Conservation (phyloP, 2,113 vertebrate genomes). For the Tyto alba region DNA sequence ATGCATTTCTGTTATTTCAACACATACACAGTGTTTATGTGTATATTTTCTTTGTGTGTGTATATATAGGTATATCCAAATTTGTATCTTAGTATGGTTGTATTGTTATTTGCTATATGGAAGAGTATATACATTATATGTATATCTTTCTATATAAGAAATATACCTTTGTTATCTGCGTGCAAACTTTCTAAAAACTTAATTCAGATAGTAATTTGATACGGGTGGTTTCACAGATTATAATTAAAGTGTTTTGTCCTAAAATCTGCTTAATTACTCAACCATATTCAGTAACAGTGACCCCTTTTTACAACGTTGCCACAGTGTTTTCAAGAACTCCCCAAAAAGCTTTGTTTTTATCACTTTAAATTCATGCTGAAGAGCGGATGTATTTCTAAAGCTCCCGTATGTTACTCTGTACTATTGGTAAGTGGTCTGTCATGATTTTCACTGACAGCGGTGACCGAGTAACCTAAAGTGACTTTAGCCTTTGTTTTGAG, state of each 20-base stretch:
- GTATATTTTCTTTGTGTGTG: neutral
- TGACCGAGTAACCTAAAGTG: slow-evolving; percentile 59
- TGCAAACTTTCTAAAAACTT: neutral
- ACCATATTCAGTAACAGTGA: neutral
- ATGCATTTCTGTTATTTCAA: neutral
- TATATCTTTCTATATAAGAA: neutral
- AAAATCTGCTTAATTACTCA: neutral
- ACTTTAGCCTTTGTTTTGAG: slow-evolving; percentile 58
- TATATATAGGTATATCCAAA: neutral
- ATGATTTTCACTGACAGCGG: slow-evolving; percentile 74
- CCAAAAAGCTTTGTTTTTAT: neutral
- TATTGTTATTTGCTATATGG: no score
- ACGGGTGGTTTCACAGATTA: neutral
- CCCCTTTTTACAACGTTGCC: neutral
- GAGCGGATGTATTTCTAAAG: neutral
- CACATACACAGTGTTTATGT: neutral
- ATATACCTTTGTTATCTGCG: neutral
- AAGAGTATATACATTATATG: no score
- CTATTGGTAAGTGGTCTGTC: neutral
- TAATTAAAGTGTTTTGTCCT: neutral
- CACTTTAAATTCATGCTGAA: neutral
- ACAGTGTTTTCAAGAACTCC: neutral
- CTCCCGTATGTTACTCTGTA: neutral
- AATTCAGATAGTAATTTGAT: neutral
- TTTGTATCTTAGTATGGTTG: no score